These are phyloP conservation scores for Geotrypetes seraphini DNA, from an alignment of 2,797 vertebrate species.

Conservation along the genomic window DNA sequence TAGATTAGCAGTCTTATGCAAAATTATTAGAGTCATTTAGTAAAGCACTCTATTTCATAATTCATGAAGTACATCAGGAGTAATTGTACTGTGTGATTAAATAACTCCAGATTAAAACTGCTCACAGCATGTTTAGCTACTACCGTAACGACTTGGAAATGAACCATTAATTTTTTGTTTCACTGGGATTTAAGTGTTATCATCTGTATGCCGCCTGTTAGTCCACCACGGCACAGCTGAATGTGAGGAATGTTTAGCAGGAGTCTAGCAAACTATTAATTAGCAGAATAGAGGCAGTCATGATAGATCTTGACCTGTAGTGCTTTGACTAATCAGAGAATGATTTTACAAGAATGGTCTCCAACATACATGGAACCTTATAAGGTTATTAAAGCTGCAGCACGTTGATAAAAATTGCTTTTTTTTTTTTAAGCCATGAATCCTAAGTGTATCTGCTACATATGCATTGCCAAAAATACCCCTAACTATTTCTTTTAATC, in stretches of 20 bases:
- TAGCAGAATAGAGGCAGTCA: conserved; percentile 32
- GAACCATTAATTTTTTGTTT: conserved; percentile 52
- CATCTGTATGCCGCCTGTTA: conserved; percentile 39
- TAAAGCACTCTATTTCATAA: conserved; percentile 50
- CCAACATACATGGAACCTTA: conserved; percentile 13
- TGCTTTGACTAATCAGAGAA: conserved; percentile 30
- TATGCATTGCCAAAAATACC: too few relatives aligned
- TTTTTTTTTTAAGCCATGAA: too few relatives aligned
- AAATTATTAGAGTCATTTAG: conserved; percentile 47
- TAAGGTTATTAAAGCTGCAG: conserved; percentile 2
- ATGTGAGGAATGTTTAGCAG: conserved; percentile 31
- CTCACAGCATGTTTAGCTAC: conserved; percentile 44
- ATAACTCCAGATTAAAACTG: conserved; percentile 51
- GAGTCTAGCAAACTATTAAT: conserved; percentile 37
- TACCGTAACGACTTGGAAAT: conserved; percentile 34
- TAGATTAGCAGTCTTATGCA: conserved; percentile 35
- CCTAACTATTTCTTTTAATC: too few relatives aligned
- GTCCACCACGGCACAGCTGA: conserved; percentile 35
- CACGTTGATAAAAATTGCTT: too few relatives aligned
- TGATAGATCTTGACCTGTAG: conserved; percentile 30
- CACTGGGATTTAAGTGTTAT: conserved; percentile 37
- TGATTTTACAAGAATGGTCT: conserved; percentile 8
- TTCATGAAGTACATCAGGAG: conserved; percentile 49
- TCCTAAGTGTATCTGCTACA: too few relatives aligned
- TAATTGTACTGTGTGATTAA: conserved; percentile 51